Percentiles rank a stretch among this genome's conserved stretches.
phyloP scores from a whole-genome alignment of 1,140 invertebrate species.

The Halyomorpha halys region DNA sequence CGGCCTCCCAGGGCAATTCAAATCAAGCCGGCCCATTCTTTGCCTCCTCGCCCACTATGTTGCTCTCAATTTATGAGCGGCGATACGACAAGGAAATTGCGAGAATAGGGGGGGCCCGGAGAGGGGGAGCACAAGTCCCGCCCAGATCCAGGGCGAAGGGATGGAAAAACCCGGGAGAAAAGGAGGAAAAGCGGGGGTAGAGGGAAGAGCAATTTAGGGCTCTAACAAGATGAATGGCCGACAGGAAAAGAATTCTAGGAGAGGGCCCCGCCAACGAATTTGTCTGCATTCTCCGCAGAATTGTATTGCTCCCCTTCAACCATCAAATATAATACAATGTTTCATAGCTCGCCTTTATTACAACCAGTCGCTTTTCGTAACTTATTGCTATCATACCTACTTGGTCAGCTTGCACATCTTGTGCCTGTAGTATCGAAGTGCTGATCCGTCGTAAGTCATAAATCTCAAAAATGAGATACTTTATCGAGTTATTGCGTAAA shows the following conservation, averaged over 20 bases:
- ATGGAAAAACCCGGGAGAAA: neutral
- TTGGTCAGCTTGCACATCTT: neutral
- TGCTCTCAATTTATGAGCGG: neutral
- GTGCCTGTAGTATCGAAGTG: neutral
- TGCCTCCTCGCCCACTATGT: neutral
- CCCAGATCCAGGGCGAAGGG: slow-evolving; percentile 3
- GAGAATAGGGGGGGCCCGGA: neutral
- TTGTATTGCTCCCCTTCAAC: slow-evolving; percentile 8
- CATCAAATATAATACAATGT: slow-evolving; percentile 9
- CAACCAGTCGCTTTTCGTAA: neutral
- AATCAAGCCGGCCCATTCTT: slow-evolving; percentile 10
- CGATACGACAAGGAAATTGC: slow-evolving; percentile 10
- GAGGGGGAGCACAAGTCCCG: neutral
- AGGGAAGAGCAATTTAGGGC: slow-evolving; percentile 7
- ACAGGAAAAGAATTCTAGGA: slow-evolving; percentile 10
- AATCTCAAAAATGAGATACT: too few species aligned
- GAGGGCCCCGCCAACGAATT: neutral
- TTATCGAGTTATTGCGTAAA: too few species aligned
- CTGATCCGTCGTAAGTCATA: too few species aligned
- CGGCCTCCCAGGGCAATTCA: neutral
- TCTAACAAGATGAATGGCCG: slow-evolving; percentile 9
- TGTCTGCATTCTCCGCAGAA: slow-evolving; percentile 11
- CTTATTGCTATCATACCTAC: neutral
- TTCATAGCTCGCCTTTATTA: neutral
- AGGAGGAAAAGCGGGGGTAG: neutral